Evolutionary conservation across 2,888 invertebrate species (phyloP).

Genomic region (Apomyelois bistriatella): DNA sequence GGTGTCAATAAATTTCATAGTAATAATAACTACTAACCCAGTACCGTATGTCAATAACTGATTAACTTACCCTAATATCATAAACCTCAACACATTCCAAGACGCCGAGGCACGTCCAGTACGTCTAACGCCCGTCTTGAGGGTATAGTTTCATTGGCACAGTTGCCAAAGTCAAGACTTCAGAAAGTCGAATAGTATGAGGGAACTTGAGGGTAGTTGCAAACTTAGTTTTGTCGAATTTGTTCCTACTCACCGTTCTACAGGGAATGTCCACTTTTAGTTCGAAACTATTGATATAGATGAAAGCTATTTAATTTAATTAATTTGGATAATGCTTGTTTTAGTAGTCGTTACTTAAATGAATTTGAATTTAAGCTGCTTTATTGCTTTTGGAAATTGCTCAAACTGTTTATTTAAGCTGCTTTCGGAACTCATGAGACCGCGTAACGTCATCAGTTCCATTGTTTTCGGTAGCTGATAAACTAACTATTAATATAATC

Average conservation of each 20-base stretch:
- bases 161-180: constrained; percentile 12
- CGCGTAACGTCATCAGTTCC: too few species aligned
- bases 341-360: too few species aligned
- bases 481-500: too few species aligned
- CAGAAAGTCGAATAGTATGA: neutral
- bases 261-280: constrained; percentile 5
- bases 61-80: too few species aligned
- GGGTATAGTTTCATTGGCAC: constrained; percentile 6
- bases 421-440: too few species aligned
- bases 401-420: too few species aligned
- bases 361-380: too few species aligned
- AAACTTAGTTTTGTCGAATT: constrained; percentile 16
- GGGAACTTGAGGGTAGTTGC: constrained; percentile 1
- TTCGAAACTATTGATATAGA: constrained; percentile 1
- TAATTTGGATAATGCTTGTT: neutral
- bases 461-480: too few species aligned
- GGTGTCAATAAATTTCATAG: too few species aligned
- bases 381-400: too few species aligned
- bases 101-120: neutral
- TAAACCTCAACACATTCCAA: neutral
- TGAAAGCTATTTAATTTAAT: constrained; percentile 13
- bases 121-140: neutral
- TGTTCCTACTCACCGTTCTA: constrained; percentile 5
- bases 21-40: too few species aligned
- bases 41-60: too few species aligned